A percentile compares a stretch with the other conserved stretches of the same genome.
Evolutionary conservation across 2,113 vertebrate genomes (phyloP).

Genomic region (Anser cygnoides): DNA sequence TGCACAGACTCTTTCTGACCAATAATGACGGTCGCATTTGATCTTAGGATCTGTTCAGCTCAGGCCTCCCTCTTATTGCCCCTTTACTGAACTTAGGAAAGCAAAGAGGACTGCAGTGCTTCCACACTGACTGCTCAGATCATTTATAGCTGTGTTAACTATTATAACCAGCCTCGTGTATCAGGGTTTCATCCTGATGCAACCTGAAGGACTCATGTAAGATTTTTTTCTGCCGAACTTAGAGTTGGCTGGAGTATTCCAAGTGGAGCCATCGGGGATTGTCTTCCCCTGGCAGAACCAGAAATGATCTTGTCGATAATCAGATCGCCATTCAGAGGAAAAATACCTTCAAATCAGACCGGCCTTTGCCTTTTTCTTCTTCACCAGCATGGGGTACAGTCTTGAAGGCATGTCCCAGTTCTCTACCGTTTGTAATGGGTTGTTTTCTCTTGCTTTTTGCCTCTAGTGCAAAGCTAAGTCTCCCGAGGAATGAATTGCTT

Average conservation of each 20-base stretch:
- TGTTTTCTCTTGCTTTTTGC: not conserved
- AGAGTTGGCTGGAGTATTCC: not conserved
- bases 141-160: not conserved
- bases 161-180: no score
- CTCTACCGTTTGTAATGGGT: not conserved
- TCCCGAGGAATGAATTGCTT: not conserved
- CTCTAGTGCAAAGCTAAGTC: not conserved
- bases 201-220: not conserved
- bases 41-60: not conserved
- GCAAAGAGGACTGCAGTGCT: not conserved
- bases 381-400: not conserved
- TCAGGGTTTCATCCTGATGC: not conserved
- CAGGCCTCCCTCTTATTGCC: not conserved
- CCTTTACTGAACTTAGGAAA: fast-evolving
- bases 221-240: not conserved
- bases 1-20: fast-evolving
- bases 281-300: not conserved
- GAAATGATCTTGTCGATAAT: not conserved
- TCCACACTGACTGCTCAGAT: not conserved
- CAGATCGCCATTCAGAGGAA: not conserved
- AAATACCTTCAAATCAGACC: not conserved
- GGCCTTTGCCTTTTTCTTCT: not conserved
- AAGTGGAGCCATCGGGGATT: not conserved
- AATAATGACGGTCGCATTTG: not conserved
- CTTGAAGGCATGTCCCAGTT: not conserved